A percentile compares a stretch with the other conserved stretches of the same genome.
phyloP scores from a whole-genome alignment of 1,140 invertebrate genomes.

The Drosophila quadrilineata region DNA sequence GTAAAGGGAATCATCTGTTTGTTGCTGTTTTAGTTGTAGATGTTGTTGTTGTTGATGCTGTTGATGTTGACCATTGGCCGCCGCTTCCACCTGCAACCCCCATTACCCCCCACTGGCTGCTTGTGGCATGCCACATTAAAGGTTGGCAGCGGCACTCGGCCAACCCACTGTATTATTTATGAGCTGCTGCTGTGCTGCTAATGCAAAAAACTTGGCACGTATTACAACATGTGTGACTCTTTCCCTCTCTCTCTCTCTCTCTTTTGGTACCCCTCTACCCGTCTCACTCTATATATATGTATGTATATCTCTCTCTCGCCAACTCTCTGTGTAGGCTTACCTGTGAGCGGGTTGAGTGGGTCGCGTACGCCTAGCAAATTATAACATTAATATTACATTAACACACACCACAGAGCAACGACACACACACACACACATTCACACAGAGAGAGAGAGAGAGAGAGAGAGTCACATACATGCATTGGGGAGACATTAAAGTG shows the following conservation, averaged over 20 bases:
- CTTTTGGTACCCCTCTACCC: no score
- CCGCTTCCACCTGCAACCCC: neutral
- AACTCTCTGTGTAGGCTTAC: neutral
- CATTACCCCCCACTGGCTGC: neutral
- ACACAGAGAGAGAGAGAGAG: no score
- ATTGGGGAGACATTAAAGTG: constrained; percentile 71
- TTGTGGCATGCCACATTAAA: neutral
- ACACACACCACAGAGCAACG: constrained; percentile 43
- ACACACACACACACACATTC: constrained; percentile 18
- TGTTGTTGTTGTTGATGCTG: constrained; percentile 26
- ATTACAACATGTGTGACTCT: neutral
- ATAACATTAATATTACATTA: constrained; percentile 80
- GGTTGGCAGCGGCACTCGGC: constrained; percentile 8
- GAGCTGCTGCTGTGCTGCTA: constrained; percentile 31
- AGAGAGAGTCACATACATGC: constrained; percentile 50
- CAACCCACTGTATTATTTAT: constrained; percentile 65
- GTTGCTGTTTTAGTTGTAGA: constrained; percentile 21
- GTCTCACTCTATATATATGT: no score
- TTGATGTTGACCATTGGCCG: constrained; percentile 10
- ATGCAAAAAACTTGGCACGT: constrained; percentile 44
- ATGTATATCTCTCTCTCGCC: no score
- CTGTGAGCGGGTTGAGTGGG: constrained; percentile 33
- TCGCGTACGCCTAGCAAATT: constrained; percentile 55
- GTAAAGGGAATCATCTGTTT: constrained; percentile 36
- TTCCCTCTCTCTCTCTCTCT: no score